Base-by-base conservation (phyloP, 2,797 vertebrate genomes). In the Potorous gilbertii region DNA sequence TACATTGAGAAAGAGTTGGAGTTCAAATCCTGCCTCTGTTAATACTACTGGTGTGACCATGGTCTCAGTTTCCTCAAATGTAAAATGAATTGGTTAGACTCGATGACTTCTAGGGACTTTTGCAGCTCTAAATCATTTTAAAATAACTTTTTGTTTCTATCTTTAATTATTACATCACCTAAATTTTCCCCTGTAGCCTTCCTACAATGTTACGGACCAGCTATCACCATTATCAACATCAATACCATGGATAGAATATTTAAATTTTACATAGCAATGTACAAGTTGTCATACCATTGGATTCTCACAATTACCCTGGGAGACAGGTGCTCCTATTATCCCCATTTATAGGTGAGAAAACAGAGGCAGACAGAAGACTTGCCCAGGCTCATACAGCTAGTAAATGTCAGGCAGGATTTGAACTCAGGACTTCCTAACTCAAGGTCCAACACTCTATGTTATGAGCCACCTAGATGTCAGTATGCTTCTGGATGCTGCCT, bases 401-500 rank as follows among this genome's bases (percentile, higher is more conserved):
- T 31, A 0, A 24, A 46, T 87, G 13, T 40, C 55, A 34, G 96
- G 12, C 31, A 92, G 11, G 56, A 8, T 2, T 0, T 31, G 27
- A 1, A 52, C 1, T 0, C 55, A 11, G 18, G 50, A 31, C 10
- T 0, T 27, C 56, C 34, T 54, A 40, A 18, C 54, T 0, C 13
- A 3, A 0, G 55, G 6, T n/a, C 1, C 1, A 21, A 21, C 12
- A 31, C 34, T 90, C 8, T 13, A 13, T 1, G 21, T 46, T 87
- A 29, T 28, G 13, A 16, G 18, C 59, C 57, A 2, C 0, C 2
- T 90, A 66, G 13, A n/a, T 1, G 5, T 66, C 34, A 34, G 4
- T 66, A 5, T 66, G 1, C 16, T 66, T n/a, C 4, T 66, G 34
- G 31, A 34, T 66, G 13, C 13, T 66, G 13, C 62, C 13, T n/a